These are phyloP conservation scores for Echinarachnius parma DNA, from an alignment of 53 echinoderm and acorn worm genomes.

Conservation along the genomic window DNA sequence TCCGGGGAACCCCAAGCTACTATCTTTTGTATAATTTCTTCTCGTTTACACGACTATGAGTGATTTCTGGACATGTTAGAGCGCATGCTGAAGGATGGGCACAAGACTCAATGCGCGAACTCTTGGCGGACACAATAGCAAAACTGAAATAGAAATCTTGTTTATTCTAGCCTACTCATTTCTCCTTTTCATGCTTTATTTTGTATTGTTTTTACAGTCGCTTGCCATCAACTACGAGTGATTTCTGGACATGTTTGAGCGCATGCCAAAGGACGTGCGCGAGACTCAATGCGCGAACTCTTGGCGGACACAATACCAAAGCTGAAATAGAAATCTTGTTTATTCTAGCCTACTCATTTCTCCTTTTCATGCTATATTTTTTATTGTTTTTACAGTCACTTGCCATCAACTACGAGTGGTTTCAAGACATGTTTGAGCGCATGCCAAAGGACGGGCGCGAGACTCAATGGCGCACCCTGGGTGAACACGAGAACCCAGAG, in stretches of 20 bases:
- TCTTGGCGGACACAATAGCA: conserved; percentile 76
- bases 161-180: too few species aligned
- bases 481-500: conserved; percentile 93
- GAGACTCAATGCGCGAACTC: conserved; percentile 85
- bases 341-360: too few species aligned
- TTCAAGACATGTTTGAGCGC: conserved; percentile 99
- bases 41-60: conserved; percentile 40
- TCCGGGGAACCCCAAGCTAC: too few species aligned
- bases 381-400: conserved; percentile 48
- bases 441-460: conserved; percentile 99
- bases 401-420: conserved; percentile 95
- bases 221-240: conserved; percentile 92
- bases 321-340: too few species aligned
- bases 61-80: conserved; percentile 97
- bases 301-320: conserved; percentile 91
- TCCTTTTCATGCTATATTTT: too few species aligned
- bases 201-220: conserved; percentile 33
- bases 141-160: too few species aligned
- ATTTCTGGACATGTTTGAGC: conserved; percentile 99
- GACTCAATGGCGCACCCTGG: conserved; percentile 92
- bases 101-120: conserved; percentile 81
- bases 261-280: conserved; percentile 97
- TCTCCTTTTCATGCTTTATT: too few species aligned
- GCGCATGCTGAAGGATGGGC: conserved; percentile 87
- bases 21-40: background rate